Percentiles rank a stretch among this genome's conserved stretches.
Conservation (phyloP, 1,140 invertebrate genomes). For the Tigriopus japonicus region DNA sequence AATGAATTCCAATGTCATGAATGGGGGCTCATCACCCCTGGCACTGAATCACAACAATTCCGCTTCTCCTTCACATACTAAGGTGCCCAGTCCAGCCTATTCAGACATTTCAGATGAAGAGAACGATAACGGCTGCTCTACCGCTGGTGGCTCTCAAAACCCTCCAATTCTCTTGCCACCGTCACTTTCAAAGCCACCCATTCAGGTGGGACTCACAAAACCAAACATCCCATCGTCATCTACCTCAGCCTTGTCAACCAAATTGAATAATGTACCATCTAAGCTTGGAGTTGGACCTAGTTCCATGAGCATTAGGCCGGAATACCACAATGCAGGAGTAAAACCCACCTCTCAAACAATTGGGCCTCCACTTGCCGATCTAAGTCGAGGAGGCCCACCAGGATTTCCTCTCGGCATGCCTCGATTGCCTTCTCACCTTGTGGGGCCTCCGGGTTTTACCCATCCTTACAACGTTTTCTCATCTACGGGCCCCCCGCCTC, state of each 20-base stretch:
- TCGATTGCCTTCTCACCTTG: background rate
- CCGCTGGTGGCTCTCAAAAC: background rate
- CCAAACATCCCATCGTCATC: background rate
- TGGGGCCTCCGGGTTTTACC: too few relatives aligned
- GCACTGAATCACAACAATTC: background rate
- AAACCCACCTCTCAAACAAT: background rate
- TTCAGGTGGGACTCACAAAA: background rate
- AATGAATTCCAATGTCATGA: background rate
- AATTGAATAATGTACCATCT: background rate
- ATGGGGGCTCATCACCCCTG: background rate
- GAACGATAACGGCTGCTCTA: background rate
- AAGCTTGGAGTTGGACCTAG: background rate
- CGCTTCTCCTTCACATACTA: background rate
- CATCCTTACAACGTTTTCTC: background rate
- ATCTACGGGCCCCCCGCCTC: background rate
- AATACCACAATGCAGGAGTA: background rate
- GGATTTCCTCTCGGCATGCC: background rate
- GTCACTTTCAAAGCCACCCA: background rate
- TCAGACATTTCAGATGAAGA: constrained; percentile 5
- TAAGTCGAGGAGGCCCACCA: too few relatives aligned
- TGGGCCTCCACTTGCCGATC: background rate
- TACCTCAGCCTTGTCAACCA: background rate
- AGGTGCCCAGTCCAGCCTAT: background rate
- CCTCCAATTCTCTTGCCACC: background rate
- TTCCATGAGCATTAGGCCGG: background rate